phyloP scores from a whole-genome alignment of 2,888 invertebrate species.

The Orchesella flavescens region DNA sequence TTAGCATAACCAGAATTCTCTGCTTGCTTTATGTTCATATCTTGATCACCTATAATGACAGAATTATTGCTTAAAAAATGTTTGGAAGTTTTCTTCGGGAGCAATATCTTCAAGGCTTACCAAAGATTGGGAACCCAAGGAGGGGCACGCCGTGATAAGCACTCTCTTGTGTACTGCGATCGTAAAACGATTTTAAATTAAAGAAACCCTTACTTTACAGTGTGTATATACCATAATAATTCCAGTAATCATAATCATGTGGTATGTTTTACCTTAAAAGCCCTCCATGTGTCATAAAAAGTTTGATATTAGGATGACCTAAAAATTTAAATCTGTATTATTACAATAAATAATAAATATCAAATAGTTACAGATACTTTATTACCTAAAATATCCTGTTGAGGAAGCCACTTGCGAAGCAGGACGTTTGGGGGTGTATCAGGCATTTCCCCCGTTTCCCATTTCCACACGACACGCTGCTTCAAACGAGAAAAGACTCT shows the following conservation, averaged over 20 bases:
- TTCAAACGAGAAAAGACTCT: constrained; percentile 84
- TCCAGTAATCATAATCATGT: too few species aligned
- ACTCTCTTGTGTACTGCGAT: constrained; percentile 80
- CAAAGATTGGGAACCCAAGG: constrained; percentile 74
- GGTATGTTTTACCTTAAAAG: constrained; percentile 75
- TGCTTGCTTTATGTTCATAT: constrained; percentile 77
- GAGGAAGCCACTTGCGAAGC: constrained; percentile 82
- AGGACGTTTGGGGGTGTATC: constrained; percentile 79
- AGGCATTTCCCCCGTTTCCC: constrained; percentile 80
- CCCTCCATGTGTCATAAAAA: constrained; percentile 82
- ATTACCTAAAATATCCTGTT: constrained; percentile 83
- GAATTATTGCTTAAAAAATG: too few species aligned
- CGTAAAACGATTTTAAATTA: too few species aligned
- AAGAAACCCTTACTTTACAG: too few species aligned
- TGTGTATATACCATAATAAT: too few species aligned
- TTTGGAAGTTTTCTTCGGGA: too few species aligned
- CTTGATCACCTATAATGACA: constrained; percentile 67
- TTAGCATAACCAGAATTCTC: constrained; percentile 77
- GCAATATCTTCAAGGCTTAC: too few species aligned
- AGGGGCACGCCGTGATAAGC: constrained; percentile 79
- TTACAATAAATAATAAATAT: too few species aligned
- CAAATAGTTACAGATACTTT: not conserved
- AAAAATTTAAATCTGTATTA: too few species aligned
- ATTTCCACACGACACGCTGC: constrained; percentile 89
- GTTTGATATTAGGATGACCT: constrained; percentile 77